These are phyloP conservation scores for Drosophila novamexicana DNA, from an alignment of 1,140 invertebrate species.

Conservation along the genomic window DNA sequence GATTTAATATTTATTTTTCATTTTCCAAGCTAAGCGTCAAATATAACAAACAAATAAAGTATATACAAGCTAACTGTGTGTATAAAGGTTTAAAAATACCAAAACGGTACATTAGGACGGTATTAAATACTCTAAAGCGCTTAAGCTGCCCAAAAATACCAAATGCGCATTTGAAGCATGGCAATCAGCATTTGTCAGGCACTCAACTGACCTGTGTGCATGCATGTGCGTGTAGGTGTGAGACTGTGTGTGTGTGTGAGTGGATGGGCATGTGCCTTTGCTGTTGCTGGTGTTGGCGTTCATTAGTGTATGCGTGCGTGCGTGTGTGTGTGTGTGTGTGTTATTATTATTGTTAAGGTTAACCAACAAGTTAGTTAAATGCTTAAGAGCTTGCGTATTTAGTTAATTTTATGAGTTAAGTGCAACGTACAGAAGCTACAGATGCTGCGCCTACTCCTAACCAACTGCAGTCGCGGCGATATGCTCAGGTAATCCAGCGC, in stretches of 20 bases:
- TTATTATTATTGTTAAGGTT: conserved; percentile 58
- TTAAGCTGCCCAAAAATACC: neutral
- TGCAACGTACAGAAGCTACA: conserved; percentile 34
- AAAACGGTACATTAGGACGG: too few species aligned
- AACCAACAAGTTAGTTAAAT: conserved; percentile 53
- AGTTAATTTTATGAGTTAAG: conserved; percentile 43
- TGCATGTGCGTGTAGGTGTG: conserved; percentile 7
- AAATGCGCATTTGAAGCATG: neutral
- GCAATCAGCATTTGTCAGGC: conserved; percentile 2
- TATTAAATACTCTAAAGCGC: too few species aligned
- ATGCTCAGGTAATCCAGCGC: conserved; percentile 50
- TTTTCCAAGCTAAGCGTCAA: too few species aligned
- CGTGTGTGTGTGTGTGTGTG: conserved; percentile 16
- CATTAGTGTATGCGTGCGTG: neutral
- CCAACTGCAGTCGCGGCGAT: conserved; percentile 63
- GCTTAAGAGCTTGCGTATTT: conserved; percentile 63
- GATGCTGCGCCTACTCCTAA: conserved; percentile 73
- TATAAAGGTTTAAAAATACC: too few species aligned
- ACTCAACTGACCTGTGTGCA: neutral
- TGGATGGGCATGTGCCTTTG: conserved; percentile 1
- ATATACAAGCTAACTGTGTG: too few species aligned
- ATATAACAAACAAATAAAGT: too few species aligned
- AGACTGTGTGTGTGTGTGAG: neutral
- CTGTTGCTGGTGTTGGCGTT: neutral
- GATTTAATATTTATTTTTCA: neutral